Evolutionary conservation across 2,113 vertebrate species (phyloP).

Genomic region (Eulacestoma nigropectus): DNA sequence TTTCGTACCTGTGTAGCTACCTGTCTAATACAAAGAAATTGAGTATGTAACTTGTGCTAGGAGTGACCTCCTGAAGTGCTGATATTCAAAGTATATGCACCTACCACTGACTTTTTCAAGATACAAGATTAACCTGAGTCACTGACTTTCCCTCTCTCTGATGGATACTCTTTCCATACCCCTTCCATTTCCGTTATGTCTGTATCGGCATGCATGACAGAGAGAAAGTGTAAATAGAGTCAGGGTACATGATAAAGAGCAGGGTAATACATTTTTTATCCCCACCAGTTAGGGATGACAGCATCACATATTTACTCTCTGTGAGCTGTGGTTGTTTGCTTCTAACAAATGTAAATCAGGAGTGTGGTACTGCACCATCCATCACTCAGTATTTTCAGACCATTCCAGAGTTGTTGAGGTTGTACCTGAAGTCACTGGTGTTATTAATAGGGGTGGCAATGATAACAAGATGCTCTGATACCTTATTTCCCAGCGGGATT

Average conservation of each 20-base stretch:
- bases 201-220: neutral
- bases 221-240: constrained; percentile 15
- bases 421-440: constrained; percentile 3
- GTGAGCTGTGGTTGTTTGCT: constrained; percentile 3
- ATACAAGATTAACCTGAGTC: neutral
- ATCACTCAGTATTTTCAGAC: constrained; percentile 31
- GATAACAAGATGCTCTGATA: constrained; percentile 14
- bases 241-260: constrained; percentile 20
- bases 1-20: neutral
- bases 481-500: constrained; percentile 8
- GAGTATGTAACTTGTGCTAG: neutral
- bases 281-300: constrained; percentile 28
- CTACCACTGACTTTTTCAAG: neutral
- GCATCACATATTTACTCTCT: constrained; percentile 20
- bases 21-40: neutral
- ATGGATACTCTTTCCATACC: neutral
- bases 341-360: constrained; percentile 41
- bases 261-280: constrained; percentile 47
- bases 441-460: constrained; percentile 18
- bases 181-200: constrained; percentile 9
- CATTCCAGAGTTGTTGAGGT: neutral
- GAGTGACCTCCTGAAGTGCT: neutral
- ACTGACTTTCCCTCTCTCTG: neutral
- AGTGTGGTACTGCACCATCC: neutral
- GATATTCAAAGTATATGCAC: neutral